A percentile compares a stretch with the other conserved stretches of the same genome.
These are phyloP conservation scores for Drosophila guanche DNA, from an alignment of 1,140 invertebrate genomes.

Conservation along the genomic window DNA sequence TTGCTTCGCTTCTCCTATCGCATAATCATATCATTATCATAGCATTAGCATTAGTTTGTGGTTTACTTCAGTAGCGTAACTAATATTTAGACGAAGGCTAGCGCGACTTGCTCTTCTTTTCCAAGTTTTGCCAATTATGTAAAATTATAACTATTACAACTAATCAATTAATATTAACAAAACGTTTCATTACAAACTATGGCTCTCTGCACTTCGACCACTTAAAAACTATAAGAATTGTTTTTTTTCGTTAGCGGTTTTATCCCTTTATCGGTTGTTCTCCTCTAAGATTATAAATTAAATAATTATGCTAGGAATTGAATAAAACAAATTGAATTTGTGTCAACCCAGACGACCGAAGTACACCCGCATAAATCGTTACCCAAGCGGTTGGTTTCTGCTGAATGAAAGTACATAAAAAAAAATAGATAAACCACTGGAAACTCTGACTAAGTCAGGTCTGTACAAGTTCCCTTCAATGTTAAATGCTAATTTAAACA, in stretches of 20 bases:
- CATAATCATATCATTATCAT: conserved; percentile 53
- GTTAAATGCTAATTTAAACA: conserved; percentile 72
- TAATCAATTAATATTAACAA: conserved; percentile 78
- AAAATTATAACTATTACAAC: conserved; percentile 74
- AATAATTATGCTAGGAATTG: conserved; percentile 64
- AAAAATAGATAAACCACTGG: conserved; percentile 26
- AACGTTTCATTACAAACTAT: conserved; percentile 64
- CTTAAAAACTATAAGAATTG: conserved; percentile 51
- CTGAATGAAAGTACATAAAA: conserved; percentile 10
- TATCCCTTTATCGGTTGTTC: conserved; percentile 6
- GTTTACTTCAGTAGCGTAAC: conserved; percentile 75
- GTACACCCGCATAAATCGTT: conserved; percentile 19
- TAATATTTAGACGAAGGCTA: conserved; percentile 61
- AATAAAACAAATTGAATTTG: conserved; percentile 74
- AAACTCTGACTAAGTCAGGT: conserved; percentile 67
- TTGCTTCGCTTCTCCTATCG: conserved; percentile 48
- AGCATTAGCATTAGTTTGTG: conserved; percentile 66
- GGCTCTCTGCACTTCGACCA: conserved; percentile 47
- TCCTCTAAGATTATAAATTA: conserved; percentile 35
- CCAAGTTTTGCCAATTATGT: conserved; percentile 64
- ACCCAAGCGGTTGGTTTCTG: conserved; percentile 42
- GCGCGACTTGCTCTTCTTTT: conserved; percentile 33
- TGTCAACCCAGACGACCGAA: conserved; percentile 43
- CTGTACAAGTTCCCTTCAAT: conserved; percentile 57
- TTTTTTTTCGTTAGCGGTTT: conserved; percentile 23